Conservation (phyloP, 2,888 invertebrate species). For the Leucozona laternaria region DNA sequence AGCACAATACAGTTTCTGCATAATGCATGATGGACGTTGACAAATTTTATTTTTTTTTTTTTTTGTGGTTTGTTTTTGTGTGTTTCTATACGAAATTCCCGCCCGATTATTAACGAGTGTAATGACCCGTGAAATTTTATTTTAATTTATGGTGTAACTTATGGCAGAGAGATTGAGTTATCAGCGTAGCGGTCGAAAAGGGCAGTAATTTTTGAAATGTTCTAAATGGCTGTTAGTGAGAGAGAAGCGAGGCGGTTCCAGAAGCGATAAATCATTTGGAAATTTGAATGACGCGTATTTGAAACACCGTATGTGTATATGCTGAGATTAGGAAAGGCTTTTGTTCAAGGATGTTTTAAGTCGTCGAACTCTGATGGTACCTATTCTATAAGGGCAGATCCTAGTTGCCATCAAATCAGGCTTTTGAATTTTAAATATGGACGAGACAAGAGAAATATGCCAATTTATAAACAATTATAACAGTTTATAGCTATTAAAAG, state of each 20-base stretch:
- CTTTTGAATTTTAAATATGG: too few species aligned
- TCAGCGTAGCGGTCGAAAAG: slow-evolving; percentile 49
- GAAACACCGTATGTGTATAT: neutral
- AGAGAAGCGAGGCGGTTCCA: neutral
- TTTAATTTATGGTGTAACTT: slow-evolving; percentile 55
- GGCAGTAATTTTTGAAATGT: slow-evolving; percentile 22
- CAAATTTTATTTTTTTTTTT: slow-evolving; percentile 33
- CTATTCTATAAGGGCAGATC: too few species aligned
- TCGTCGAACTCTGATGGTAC: neutral
- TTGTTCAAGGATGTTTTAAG: neutral
- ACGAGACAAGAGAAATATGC: too few species aligned
- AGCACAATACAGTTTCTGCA: slow-evolving; percentile 58
- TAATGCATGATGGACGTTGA: slow-evolving; percentile 64
- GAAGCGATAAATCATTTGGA: slow-evolving; percentile 7
- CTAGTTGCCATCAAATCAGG: too few species aligned
- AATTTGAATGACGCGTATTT: neutral
- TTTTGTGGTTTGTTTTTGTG: neutral
- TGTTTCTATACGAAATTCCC: slow-evolving; percentile 11
- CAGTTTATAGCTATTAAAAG: too few species aligned
- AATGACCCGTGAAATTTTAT: slow-evolving; percentile 62
- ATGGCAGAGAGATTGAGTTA: slow-evolving; percentile 54
- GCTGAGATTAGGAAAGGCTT: neutral
- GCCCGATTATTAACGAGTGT: slow-evolving; percentile 21
- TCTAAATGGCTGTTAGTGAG: neutral
- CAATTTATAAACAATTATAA: too few species aligned